phyloP scores from a whole-genome alignment of 2,888 invertebrate genomes.

The Chironomus riparius region DNA sequence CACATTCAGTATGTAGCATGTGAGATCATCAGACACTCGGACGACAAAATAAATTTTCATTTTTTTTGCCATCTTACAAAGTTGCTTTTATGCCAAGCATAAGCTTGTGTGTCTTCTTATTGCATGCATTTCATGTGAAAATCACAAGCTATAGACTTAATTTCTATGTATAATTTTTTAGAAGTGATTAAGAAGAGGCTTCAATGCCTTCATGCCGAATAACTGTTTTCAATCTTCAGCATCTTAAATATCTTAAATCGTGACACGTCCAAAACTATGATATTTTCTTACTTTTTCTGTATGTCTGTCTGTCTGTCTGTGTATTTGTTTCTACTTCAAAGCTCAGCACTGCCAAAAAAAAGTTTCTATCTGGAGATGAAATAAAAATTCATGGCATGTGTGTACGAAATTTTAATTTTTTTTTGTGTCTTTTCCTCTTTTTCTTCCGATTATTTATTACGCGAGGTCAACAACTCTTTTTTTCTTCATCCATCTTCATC shows the following conservation, averaged over 20 bases:
- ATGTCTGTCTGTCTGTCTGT: background rate
- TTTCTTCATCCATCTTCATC: background rate
- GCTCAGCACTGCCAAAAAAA: background rate
- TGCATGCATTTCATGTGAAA: background rate
- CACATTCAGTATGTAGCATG: background rate
- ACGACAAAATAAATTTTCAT: constrained; percentile 8
- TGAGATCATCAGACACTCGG: background rate
- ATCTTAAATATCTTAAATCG: background rate
- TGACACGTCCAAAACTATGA: background rate
- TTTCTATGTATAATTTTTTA: background rate
- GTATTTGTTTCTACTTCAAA: background rate
- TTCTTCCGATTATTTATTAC: background rate
- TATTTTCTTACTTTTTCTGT: background rate
- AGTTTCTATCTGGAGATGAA: background rate
- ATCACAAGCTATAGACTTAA: background rate
- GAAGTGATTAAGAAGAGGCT: background rate
- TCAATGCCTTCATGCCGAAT: background rate
- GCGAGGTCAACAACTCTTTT: background rate
- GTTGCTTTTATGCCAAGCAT: background rate
- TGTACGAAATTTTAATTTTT: background rate
- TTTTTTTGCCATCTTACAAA: background rate
- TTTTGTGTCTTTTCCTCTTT: background rate
- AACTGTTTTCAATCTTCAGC: constrained; percentile 2
- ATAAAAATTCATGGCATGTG: background rate
- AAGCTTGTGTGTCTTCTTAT: background rate